These are phyloP conservation scores for Dione vanillae DNA, from an alignment of 2,888 invertebrate species.

Conservation along the genomic window DNA sequence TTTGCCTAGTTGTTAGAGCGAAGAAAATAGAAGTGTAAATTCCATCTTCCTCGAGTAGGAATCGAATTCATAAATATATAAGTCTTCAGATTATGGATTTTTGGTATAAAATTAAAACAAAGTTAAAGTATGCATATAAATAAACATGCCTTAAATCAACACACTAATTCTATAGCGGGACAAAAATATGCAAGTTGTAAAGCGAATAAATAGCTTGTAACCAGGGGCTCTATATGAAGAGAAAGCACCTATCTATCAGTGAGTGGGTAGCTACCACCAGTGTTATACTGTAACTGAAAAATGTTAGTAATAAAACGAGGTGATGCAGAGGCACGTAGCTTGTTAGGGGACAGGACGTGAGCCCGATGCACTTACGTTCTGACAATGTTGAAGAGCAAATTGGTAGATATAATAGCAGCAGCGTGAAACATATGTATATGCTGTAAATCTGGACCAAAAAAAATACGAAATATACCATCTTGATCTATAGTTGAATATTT, in stretches of 20 bases:
- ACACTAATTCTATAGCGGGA: too few relatives aligned
- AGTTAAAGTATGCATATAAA: too few relatives aligned
- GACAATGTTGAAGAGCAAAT: constrained; percentile 23
- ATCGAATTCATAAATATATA: too few relatives aligned
- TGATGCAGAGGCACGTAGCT: constrained; percentile 74
- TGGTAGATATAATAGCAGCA: constrained; percentile 20
- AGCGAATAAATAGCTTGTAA: not conserved
- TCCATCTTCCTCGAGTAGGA: too few relatives aligned
- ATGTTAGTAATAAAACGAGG: constrained; percentile 70
- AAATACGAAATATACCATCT: not conserved
- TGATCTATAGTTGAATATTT: too few relatives aligned
- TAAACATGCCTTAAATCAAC: too few relatives aligned
- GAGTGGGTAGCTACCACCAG: constrained; percentile 27
- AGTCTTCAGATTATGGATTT: too few relatives aligned
- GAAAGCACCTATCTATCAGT: constrained; percentile 26
- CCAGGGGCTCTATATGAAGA: not conserved
- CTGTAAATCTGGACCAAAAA: not conserved
- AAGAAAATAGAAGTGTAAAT: too few relatives aligned
- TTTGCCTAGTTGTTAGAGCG: too few relatives aligned
- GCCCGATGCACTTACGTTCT: constrained; percentile 49
- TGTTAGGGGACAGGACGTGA: constrained; percentile 60
- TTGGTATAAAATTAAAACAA: too few relatives aligned
- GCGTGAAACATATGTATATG: not conserved
- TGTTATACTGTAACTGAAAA: constrained; percentile 51
- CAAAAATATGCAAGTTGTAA: too few relatives aligned